phyloP scores from a whole-genome alignment of 2,888 invertebrate species.

The Melanargia galathea region DNA sequence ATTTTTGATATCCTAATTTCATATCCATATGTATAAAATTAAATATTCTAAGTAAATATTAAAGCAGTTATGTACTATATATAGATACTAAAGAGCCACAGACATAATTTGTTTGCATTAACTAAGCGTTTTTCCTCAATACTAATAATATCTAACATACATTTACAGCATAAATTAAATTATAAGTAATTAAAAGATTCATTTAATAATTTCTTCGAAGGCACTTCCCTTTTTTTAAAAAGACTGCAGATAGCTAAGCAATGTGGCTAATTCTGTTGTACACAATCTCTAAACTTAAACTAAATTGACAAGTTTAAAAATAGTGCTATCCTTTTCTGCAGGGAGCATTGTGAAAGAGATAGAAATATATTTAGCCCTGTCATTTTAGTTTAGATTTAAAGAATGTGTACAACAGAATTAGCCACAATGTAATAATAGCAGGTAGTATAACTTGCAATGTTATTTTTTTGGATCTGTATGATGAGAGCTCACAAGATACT shows the following conservation, averaged over 20 bases:
- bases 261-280: too few relatives aligned
- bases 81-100: slow-evolving; percentile 7
- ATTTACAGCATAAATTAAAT: not conserved
- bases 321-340: too few relatives aligned
- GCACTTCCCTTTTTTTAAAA: slow-evolving; percentile 29
- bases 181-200: not conserved
- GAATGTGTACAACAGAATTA: too few relatives aligned
- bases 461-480: not conserved
- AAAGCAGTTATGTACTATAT: not conserved
- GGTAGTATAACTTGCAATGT: not conserved
- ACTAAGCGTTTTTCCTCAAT: not conserved
- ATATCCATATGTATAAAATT: slow-evolving; percentile 10
- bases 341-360: too few relatives aligned
- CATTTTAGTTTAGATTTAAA: too few relatives aligned
- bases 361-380: too few relatives aligned
- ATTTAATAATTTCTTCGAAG: slow-evolving; percentile 20
- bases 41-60: not conserved
- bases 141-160: not conserved
- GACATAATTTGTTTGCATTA: not conserved
- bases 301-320: too few relatives aligned
- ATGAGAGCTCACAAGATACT: too few relatives aligned
- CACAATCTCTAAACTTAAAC: too few relatives aligned
- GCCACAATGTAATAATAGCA: too few relatives aligned
- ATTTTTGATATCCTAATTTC: not conserved
- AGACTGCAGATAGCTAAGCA: not conserved